A percentile compares a stretch with the other conserved stretches of the same genome.
phyloP scores from a whole-genome alignment of 1,140 invertebrate species.

The Aporrectodea caliginosa region DNA sequence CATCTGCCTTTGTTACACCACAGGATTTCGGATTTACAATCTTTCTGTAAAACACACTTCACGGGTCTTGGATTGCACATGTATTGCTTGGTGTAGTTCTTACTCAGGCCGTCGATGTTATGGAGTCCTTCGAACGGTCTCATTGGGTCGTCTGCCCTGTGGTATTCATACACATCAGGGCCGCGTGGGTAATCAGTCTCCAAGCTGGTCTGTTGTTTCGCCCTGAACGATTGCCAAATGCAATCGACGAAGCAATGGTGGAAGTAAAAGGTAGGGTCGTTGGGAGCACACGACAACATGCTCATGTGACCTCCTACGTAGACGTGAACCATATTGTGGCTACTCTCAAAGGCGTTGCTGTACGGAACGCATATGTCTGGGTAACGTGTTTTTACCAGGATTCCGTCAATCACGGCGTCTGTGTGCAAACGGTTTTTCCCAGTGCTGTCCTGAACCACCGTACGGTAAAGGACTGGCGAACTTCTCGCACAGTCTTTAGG shows the following conservation, averaged over 20 bases:
- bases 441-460: neutral
- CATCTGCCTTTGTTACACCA: constrained; percentile 1
- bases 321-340: constrained; percentile 3
- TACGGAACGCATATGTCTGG: constrained; percentile 5
- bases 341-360: constrained; percentile 1
- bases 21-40: constrained; percentile 11
- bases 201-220: neutral
- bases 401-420: no score
- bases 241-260: constrained; percentile 19
- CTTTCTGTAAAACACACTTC: neutral
- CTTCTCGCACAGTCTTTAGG: neutral
- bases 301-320: constrained; percentile 4
- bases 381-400: constrained; percentile 5
- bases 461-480: neutral
- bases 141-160: neutral
- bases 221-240: neutral
- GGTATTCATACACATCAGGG: neutral
- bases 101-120: neutral
- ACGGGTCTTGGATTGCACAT: neutral
- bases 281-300: neutral
- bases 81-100: neutral
- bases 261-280: constrained; percentile 17
- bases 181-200: neutral
- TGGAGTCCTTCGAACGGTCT: constrained; percentile 1
- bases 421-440: neutral